Evolutionary conservation across 2,113 vertebrate species (phyloP).

Genomic region (Rhegmatorhina hoffmannsi): DNA sequence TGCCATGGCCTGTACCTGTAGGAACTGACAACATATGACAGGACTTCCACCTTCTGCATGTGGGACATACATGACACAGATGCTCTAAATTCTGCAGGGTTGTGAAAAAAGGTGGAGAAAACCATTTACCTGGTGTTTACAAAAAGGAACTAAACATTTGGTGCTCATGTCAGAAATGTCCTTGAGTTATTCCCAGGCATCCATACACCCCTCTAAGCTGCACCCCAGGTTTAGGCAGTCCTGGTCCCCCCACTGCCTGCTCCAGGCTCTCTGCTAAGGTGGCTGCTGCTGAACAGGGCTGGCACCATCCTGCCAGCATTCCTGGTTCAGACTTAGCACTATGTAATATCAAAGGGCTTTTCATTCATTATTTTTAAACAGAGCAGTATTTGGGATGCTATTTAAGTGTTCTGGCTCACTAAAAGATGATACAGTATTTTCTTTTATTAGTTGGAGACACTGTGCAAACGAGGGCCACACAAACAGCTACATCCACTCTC

Average conservation of each 20-base stretch:
- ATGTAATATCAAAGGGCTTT: background rate
- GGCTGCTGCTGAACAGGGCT: background rate
- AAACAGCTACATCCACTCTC: background rate
- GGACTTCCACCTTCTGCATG: background rate
- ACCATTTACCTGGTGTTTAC: background rate
- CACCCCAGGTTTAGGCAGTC: background rate
- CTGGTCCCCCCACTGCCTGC: background rate
- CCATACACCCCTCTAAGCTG: too few relatives aligned
- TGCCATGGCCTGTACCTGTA: background rate
- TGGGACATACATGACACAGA: background rate
- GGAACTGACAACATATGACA: background rate
- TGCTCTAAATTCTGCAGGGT: background rate
- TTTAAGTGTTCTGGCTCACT: background rate
- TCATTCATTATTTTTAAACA: background rate
- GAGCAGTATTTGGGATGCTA: background rate
- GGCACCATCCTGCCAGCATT: rapidly evolving
- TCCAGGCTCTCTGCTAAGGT: background rate
- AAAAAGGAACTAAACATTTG: background rate
- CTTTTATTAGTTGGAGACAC: background rate
- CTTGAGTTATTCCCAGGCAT: background rate
- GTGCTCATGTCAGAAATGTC: background rate
- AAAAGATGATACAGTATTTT: background rate
- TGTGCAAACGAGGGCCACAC: background rate
- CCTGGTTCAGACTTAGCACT: background rate
- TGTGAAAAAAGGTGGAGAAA: background rate